phyloP scores from a whole-genome alignment of 2,797 vertebrate species.

The Odontamblyopus lacepedii region DNA sequence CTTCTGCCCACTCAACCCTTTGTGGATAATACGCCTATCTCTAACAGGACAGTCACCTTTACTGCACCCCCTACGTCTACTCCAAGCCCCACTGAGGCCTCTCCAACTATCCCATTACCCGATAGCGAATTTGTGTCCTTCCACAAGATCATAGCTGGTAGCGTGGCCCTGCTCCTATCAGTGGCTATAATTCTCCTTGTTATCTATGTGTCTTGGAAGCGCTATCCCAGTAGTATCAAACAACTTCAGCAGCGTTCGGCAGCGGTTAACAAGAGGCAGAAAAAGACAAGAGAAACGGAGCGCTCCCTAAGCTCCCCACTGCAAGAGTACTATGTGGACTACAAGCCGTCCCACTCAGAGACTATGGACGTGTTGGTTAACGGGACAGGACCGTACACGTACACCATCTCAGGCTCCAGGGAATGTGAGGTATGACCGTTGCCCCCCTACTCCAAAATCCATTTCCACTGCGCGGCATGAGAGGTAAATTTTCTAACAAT shows the following conservation, averaged over 20 bases:
- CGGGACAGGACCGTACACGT: slow-evolving; percentile 96
- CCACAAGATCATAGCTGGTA: slow-evolving; percentile 96
- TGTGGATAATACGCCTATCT: slow-evolving; percentile 73
- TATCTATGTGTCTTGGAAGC: slow-evolving; percentile 96
- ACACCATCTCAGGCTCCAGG: slow-evolving; percentile 98
- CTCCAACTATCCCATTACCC: slow-evolving; percentile 79
- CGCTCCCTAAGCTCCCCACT: slow-evolving; percentile 93
- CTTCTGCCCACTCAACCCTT: slow-evolving; percentile 80
- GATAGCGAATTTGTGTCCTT: slow-evolving; percentile 94
- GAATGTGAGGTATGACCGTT: slow-evolving; percentile 99
- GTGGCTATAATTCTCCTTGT: slow-evolving; percentile 96
- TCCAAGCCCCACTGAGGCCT: slow-evolving; percentile 66
- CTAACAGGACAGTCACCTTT: slow-evolving; percentile 68
- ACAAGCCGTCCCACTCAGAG: slow-evolving; percentile 98
- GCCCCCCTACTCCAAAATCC: slow-evolving; percentile 87
- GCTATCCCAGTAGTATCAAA: slow-evolving; percentile 94
- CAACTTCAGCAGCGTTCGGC: slow-evolving; percentile 92
- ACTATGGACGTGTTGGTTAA: slow-evolving; percentile 98
- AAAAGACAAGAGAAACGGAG: slow-evolving; percentile 89
- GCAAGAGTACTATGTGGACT: slow-evolving; percentile 99
- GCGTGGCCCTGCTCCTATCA: slow-evolving; percentile 92
- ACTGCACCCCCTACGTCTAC: slow-evolving; percentile 57
- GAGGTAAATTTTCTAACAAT: slow-evolving; percentile 90
- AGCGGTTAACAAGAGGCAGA: slow-evolving; percentile 90
- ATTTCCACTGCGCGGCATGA: slow-evolving; percentile 94